Evolutionary conservation across 2,888 invertebrate genomes (phyloP), one percentile per base, ranked within the genome.

Genomic region (Nemotelus pantherinus): DNA sequence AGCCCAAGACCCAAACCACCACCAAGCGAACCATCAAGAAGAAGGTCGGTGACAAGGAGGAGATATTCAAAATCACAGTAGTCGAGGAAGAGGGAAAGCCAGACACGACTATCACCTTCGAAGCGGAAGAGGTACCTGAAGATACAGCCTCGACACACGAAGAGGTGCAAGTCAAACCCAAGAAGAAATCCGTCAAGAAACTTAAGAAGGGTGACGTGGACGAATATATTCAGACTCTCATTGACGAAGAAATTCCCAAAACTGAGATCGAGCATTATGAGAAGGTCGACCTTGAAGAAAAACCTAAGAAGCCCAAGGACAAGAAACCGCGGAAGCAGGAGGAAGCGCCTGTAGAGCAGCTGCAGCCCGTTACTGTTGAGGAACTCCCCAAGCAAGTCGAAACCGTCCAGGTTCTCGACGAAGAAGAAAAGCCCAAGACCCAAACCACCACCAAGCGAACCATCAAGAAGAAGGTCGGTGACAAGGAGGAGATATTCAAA

Each of bases 401-500:
- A 80, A 83, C 82, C 58, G 86, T 86, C 45, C 86, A 88, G 83
- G 84, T 86, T 71, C 85, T 84, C 7, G 84, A 86, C 9, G 86
- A 88, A 2, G 82, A 85, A 50, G 86, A 88, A 50, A 85, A 86
- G 55, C 82, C 84, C 4, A 85, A 85, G 50, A 86, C 86, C 79
- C 86, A 88, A 76, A 85, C 84, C 3, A 85, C 84, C 81, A 88
- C 86, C 25, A 88, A 87, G 79, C 85, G 87, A 6, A 86, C 86
- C 68, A 85, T 87, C 2, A 87, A 86, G 78, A 87, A 87, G 71
- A 86, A 85, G 9, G 84, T 84, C 65, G 86, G 85, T 9, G 85
- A 86, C 2, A 85, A 86, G 81, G 86, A 87, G 77, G 82, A 83
- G 71, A 81, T 85, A 63, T 85, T 87, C 85, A 83, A 83, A 87